Conservation (phyloP, 2,888 invertebrate species). For the Amphipyra tragopoginis region DNA sequence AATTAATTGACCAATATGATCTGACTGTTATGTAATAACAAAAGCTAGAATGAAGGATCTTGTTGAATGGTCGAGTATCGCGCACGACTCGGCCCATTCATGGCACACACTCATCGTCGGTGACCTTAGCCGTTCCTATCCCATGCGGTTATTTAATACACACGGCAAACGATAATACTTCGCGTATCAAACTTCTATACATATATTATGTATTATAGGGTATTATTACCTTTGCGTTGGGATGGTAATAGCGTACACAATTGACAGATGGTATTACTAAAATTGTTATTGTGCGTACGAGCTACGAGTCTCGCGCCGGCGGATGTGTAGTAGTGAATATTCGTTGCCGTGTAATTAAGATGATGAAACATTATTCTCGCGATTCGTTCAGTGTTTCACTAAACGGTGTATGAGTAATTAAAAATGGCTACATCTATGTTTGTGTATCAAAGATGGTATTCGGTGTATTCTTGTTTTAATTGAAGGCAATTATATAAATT, state of each 20-base stretch:
- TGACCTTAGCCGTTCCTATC: slow-evolving; percentile 73
- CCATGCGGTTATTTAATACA: slow-evolving; percentile 70
- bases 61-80: slow-evolving; percentile 75
- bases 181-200: slow-evolving; percentile 42
- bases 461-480: slow-evolving; percentile 83
- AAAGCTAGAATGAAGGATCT: slow-evolving; percentile 77
- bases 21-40: slow-evolving; percentile 74
- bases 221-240: slow-evolving; percentile 26
- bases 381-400: slow-evolving; percentile 52
- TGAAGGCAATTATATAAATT: slow-evolving; percentile 88
- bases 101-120: slow-evolving; percentile 70
- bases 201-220: slow-evolving; percentile 16
- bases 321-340: slow-evolving; percentile 69
- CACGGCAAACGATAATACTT: slow-evolving; percentile 48
- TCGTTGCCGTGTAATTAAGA: slow-evolving; percentile 63
- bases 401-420: slow-evolving; percentile 56
- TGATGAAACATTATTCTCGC: slow-evolving; percentile 56
- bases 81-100: slow-evolving; percentile 77
- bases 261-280: slow-evolving; percentile 39
- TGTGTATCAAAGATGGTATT: slow-evolving; percentile 71
- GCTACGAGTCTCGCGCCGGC: slow-evolving; percentile 35
- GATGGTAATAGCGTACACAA: slow-evolving; percentile 41
- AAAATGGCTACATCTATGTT: slow-evolving; percentile 59
- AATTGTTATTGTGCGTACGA: slow-evolving; percentile 48
- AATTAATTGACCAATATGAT: slow-evolving; percentile 66